Evolutionary conservation across 92 coral and sea anemone genomes (phyloP), one percentile per base, ranked within the genome.

Genomic region (Palythoa grandis): DNA sequence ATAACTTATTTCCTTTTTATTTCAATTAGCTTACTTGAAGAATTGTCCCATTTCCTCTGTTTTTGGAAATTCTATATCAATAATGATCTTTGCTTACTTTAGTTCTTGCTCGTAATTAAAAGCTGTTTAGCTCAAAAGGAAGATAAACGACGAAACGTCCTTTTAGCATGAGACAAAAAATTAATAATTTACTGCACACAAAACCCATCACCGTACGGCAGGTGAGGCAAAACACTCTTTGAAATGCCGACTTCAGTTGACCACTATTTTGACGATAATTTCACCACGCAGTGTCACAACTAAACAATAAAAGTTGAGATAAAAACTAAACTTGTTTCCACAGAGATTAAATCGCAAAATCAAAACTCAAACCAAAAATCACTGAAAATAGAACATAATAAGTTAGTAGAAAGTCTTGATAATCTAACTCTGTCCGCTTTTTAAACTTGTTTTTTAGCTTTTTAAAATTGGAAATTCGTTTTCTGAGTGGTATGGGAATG

Each of bases 91-190:
- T 80, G 74, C 74, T 80, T 80, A 29, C 85, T 80, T 80, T 80
- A 80, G 85, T 80, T 80, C 85, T 80, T 80, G 85, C 74, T 67
- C 85, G 74, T 80, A 80, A 80, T 80, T 80, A 80, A 80, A 80
- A 80, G 85, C 72, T 80, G 85, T 80, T 80, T 80, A 80, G 85
- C 23, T 80, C 74, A 80, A 65, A 80, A 80, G 85, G 40, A 80
- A 80, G 74, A 67, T 80, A 80, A 80, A 80, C 85, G 74, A 47
- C 66, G 85, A 80, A 65, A 80, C 66, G 85, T 80, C 85, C 74
- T 80, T 80, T 80, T 65, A 80, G 66, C 74, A 17, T 20, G 71
- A 80, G 58, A 67, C 85, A 80, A 80, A 80, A 79, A 80, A 80
- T 66, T 63, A 80, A 66, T 80, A 80, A 80, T 80, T 80, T 80